Conservation (phyloP, 1,140 invertebrate genomes). For the Gerris buenoi region DNA sequence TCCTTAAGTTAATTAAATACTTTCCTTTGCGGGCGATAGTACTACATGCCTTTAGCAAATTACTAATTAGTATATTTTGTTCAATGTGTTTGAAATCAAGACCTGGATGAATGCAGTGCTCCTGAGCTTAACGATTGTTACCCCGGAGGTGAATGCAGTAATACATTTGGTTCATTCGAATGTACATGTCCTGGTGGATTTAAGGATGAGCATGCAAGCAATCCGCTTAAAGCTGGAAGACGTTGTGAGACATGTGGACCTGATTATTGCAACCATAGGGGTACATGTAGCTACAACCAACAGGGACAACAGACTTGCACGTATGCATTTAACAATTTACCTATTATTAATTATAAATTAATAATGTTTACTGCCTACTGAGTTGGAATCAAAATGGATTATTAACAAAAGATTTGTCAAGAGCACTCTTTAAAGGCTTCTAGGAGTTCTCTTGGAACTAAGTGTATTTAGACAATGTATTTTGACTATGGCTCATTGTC, state of each 20-base stretch:
- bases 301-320: constrained; percentile 61
- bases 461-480: too few species aligned
- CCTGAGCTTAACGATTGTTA: constrained; percentile 83
- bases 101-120: constrained; percentile 76
- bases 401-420: too few species aligned
- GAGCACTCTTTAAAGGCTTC: too few species aligned
- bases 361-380: too few species aligned
- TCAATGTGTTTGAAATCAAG: constrained; percentile 43
- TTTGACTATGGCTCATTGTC: too few species aligned
- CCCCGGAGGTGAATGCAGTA: constrained; percentile 44
- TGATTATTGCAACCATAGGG: constrained; percentile 65
- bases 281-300: constrained; percentile 55
- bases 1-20: too few species aligned
- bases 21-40: too few species aligned
- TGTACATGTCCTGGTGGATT: constrained; percentile 70
- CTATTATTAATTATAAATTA: too few species aligned
- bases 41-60: too few species aligned
- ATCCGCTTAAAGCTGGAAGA: constrained; percentile 46
- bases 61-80: not conserved
- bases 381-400: too few species aligned
- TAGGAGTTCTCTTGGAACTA: too few species aligned
- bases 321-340: too few species aligned
- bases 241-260: constrained; percentile 58
- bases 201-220: constrained; percentile 51
- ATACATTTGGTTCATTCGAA: constrained; percentile 75